phyloP scores from a whole-genome alignment of 1,140 invertebrate species.

The Maniola jurtina region DNA sequence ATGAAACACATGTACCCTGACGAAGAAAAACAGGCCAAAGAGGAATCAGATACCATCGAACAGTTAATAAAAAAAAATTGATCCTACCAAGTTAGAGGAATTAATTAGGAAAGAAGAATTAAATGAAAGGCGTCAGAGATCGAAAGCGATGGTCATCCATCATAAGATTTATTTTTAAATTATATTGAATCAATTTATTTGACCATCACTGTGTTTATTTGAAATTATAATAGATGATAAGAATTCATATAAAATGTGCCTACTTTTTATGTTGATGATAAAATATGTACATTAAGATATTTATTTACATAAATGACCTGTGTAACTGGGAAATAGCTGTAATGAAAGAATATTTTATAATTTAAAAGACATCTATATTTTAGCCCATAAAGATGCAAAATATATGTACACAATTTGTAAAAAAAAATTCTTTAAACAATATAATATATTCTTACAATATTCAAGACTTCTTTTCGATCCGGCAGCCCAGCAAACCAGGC shows the following conservation, averaged over 20 bases:
- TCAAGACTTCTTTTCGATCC: conserved; percentile 55
- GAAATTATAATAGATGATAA: too few species aligned
- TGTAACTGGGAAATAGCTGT: too few species aligned
- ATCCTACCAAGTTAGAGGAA: conserved; percentile 18
- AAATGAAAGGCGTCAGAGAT: conserved; percentile 41
- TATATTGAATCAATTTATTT: background rate
- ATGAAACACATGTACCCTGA: conserved; percentile 64
- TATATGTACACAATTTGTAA: background rate
- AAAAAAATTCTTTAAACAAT: background rate
- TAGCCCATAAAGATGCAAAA: background rate
- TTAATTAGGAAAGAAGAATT: conserved; percentile 24
- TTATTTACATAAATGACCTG: too few species aligned
- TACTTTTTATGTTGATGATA: too few species aligned
- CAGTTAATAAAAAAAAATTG: conserved; percentile 23
- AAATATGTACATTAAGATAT: too few species aligned
- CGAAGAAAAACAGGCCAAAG: conserved; percentile 35
- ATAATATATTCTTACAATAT: background rate
- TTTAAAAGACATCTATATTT: too few species aligned
- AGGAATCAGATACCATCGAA: conserved; percentile 22
- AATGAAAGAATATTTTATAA: too few species aligned
- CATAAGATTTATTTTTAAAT: conserved; percentile 73
- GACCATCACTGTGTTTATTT: too few species aligned
- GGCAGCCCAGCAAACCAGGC: conserved; percentile 88
- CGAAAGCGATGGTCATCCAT: conserved; percentile 72
- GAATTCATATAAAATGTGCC: too few species aligned